Evolutionary conservation across 2,888 invertebrate species (phyloP).

Genomic region (Seira musarum): DNA sequence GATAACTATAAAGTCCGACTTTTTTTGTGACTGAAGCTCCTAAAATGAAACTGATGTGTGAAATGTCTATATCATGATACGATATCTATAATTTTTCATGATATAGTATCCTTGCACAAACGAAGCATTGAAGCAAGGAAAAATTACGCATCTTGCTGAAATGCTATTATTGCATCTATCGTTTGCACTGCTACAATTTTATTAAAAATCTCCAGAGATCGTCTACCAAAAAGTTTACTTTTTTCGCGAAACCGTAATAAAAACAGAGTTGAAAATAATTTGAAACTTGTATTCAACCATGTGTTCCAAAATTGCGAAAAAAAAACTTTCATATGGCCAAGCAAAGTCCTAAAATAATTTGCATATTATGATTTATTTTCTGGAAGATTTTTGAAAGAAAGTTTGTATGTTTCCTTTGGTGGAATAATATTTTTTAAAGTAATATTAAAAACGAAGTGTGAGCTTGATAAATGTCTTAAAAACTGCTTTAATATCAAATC

Average conservation of each 20-base stretch:
- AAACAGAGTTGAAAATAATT: background rate
- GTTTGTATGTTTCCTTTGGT: too few relatives aligned
- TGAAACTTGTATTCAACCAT: background rate
- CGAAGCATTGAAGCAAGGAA: too few relatives aligned
- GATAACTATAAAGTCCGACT: too few relatives aligned
- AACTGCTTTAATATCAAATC: constrained; percentile 3
- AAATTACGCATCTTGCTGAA: too few relatives aligned
- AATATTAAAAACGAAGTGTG: background rate
- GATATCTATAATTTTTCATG: too few relatives aligned
- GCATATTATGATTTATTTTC: constrained; percentile 53
- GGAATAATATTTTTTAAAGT: background rate
- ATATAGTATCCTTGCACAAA: too few relatives aligned
- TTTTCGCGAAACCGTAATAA: background rate
- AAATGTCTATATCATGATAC: too few relatives aligned
- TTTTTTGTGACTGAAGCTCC: too few relatives aligned
- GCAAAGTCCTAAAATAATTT: constrained; percentile 46
- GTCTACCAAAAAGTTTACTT: background rate
- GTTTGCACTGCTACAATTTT: too few relatives aligned
- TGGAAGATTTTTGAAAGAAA: background rate
- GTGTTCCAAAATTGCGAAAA: background rate
- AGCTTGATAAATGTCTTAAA: constrained; percentile 20
- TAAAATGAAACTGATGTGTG: too few relatives aligned
- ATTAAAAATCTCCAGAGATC: too few relatives aligned
- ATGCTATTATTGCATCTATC: too few relatives aligned
- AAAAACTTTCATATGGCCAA: background rate